A percentile compares a stretch with the other conserved stretches of the same genome.
These are phyloP conservation scores for Chrysochloris asiatica DNA, from an alignment of 2,113 vertebrate species.

Conservation along the genomic window DNA sequence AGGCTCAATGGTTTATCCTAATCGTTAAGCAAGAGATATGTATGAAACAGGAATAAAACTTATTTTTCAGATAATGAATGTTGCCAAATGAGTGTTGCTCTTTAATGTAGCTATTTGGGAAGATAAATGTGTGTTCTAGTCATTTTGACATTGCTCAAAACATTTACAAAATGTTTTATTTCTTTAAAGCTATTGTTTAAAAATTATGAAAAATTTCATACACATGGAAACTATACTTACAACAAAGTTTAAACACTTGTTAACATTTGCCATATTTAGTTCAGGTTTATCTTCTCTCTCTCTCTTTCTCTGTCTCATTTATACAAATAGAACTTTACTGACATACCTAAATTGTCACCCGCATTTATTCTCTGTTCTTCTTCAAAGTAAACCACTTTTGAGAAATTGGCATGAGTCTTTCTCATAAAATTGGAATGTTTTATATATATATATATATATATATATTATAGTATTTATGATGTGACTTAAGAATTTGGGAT, in stretches of 20 bases:
- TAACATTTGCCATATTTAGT: not conserved
- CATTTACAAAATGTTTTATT: slow-evolving; percentile 22
- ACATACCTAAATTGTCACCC: not conserved
- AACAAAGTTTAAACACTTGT: slow-evolving; percentile 27
- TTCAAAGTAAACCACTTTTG: not conserved
- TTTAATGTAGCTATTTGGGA: slow-evolving; percentile 42
- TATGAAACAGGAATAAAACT: not conserved
- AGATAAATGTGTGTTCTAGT: slow-evolving; percentile 22
- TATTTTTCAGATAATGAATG: slow-evolving; percentile 49
- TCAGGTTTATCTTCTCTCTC: not conserved
- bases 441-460: not conserved
- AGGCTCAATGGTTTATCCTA: not conserved
- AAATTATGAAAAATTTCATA: slow-evolving; percentile 45
- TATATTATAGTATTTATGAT: not conserved
- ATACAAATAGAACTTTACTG: not conserved
- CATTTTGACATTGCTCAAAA: slow-evolving; percentile 57
- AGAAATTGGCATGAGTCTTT: not conserved
- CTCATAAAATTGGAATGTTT: not conserved
- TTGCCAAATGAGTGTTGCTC: not conserved
- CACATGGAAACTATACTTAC: not conserved
- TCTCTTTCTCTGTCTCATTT: not conserved
- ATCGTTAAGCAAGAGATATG: not conserved
- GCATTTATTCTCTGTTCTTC: not conserved
- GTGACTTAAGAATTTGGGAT: not conserved
- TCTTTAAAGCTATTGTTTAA: slow-evolving; percentile 52